Base-by-base conservation (phyloP, 1,140 invertebrate species). In the Penaeus chinensis region DNA sequence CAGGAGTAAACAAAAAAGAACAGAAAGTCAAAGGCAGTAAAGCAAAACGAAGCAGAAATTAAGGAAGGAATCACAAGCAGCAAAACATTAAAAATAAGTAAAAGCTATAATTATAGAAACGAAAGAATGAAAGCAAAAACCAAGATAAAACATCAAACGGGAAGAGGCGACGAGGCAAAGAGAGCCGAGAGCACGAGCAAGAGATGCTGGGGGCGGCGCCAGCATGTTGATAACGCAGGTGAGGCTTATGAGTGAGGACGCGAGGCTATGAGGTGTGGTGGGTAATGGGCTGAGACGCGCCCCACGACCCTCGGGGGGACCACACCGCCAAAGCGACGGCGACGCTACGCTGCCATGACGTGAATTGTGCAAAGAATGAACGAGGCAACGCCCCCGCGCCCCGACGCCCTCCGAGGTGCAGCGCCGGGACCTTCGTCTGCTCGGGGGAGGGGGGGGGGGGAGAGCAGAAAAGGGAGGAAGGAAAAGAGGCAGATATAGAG, bases 211-310 rank as follows among this genome's bases (percentile, higher is more conserved):
- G 66, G 66, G 32, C 32, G 66, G 32, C 32, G 16, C 32, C 66
- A n/a, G 32, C n/a, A 24, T 54, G 54, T 47, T 20, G 27, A 32
- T 18, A 62, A 22, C 27, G 27, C 80, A 66, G 63, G 63, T 63
- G 80, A 82, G 80, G 27, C 24, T 82, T 82, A 82, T 82, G 63
- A 82, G 80, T 37, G 65, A 37, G 61, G 80, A 82, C 80, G 62
- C 79, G 62, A 32, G 13, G n/a, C 80, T 82, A 82, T 82, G 80
- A 82, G 80, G 80, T 82, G 80, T 82, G 61, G 32, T 47, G 80
- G 60, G 80, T 82, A 82, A 82, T 82, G 80, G 80, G 61, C 61
- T 66, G 61, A 18, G 62, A 66, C 62, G 32, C 60, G 4, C 24
- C 62, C 24, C 80, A 65, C 80, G 77, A 79, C 77, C 54, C 77